phyloP scores from a whole-genome alignment of 2,797 vertebrate species.

The Darevskia mixta region DNA sequence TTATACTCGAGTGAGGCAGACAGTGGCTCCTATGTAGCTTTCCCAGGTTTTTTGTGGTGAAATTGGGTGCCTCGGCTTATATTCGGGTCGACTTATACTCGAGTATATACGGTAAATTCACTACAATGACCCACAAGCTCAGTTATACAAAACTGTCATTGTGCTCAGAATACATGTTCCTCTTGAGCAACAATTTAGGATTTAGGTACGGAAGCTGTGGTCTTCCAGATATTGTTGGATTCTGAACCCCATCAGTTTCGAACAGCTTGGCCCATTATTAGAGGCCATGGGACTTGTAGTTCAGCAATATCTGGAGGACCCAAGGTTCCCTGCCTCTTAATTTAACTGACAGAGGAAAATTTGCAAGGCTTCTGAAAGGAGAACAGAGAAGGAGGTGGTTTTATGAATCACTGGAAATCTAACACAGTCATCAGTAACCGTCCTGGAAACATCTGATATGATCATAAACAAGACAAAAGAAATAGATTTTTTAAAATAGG shows the following conservation, averaged over 20 bases:
- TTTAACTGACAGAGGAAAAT: constrained; percentile 5
- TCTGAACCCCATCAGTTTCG: not conserved
- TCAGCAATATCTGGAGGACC: too few relatives aligned
- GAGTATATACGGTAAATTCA: not conserved
- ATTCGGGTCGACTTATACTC: too few relatives aligned
- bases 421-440: constrained; percentile 9
- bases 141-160: constrained; percentile 35
- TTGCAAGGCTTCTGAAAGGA: not conserved
- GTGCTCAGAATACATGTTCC: accelerated
- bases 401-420: constrained; percentile 42
- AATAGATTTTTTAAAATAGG: not conserved
- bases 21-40: too few relatives aligned
- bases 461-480: not conserved
- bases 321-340: too few relatives aligned
- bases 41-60: too few relatives aligned
- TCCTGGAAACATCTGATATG: constrained; percentile 8
- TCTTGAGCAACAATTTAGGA: constrained; percentile 13
- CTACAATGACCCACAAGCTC: not conserved
- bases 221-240: not conserved
- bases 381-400: not conserved
- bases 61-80: too few relatives aligned
- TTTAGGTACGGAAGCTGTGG: not conserved
- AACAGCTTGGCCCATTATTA: not conserved
- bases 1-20: too few relatives aligned
- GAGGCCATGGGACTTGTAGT: not conserved